Base-by-base conservation (phyloP, 2,888 invertebrate species). In the Chydorus sphaericus region DNA sequence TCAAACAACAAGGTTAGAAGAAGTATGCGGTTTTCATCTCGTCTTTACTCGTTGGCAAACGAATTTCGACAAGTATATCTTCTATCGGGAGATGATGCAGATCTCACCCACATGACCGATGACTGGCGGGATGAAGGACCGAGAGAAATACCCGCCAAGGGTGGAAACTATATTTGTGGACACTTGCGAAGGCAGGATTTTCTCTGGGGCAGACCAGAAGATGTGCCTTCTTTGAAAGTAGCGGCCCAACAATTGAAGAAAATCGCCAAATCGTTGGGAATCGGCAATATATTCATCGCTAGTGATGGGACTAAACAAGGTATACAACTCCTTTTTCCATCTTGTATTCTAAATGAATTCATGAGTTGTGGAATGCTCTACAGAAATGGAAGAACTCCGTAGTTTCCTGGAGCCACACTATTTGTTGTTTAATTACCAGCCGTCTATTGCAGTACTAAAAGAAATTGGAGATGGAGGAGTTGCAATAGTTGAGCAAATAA, bases 401-500 rank as follows among this genome's bases (percentile, higher is more conserved):
- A 57, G 30, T 10, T 28, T 66, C 49, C 66, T 86, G 55, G 60
- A 65, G 18, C 48, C 54, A 3, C 33, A 52, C 20, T 36, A 20
- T 31, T 20, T 14, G 11, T 6, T 52, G 23, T n/a, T 36, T 52
- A 8, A 23, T 11, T 52, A 52, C 61, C 61, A 59, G 23, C 78
- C 81, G 1, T 67, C 69, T 28, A 60, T 65, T n/a, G 63, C 65
- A n/a, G 60, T 62, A 3, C 60, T 60, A 39, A 65, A 69, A 2
- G 69, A 71, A 57, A 80, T 74, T 61, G 78, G 78, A 67, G 91
- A 92, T 66, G 94, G 94, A 2, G 90, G 88, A 2, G 67, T 87
- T 26, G 92, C 96, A 1, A 88, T 96, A 56, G 81, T 96, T 52
- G 96, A 97, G 67, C 96, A 98, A 74, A 87, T 94, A 64, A 86